These are phyloP conservation scores for Pteronotus mesoamericanus DNA, from an alignment of 2,797 vertebrate genomes.

Conservation along the genomic window DNA sequence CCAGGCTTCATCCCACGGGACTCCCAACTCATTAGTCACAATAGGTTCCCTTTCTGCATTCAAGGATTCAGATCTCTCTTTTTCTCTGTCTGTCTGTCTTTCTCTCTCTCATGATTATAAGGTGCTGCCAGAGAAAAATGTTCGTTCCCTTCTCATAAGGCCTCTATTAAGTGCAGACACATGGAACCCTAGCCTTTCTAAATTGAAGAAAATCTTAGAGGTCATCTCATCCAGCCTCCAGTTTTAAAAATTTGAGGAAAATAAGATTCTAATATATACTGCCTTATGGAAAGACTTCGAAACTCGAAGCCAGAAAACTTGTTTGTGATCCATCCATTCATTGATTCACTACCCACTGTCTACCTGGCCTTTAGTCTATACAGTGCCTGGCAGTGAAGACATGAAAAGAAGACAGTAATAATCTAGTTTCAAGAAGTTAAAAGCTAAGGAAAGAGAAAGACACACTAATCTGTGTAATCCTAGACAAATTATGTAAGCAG, in stretches of 20 bases:
- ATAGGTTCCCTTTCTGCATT: neutral
- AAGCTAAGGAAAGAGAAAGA: neutral
- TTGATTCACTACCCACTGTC: neutral
- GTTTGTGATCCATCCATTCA: neutral
- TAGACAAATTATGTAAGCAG: neutral
- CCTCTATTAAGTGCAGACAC: neutral
- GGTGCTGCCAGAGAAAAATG: neutral
- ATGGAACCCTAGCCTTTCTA: neutral
- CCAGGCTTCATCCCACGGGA: neutral
- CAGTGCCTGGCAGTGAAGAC: neutral
- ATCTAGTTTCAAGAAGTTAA: neutral
- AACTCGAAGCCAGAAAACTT: neutral
- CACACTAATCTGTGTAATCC: neutral
- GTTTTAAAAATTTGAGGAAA: conserved; percentile 15
- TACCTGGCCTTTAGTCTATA: neutral
- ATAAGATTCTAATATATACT: neutral
- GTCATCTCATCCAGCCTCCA: neutral
- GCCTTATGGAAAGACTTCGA: neutral
- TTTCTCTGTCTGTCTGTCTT: too few relatives aligned
- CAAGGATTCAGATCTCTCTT: neutral
- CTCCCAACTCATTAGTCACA: conserved; percentile 19
- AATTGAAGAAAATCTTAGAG: conserved; percentile 16
- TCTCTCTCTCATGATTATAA: conserved; percentile 9
- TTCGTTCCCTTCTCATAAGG: neutral
- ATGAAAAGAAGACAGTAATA: neutral